These are phyloP conservation scores for Leptarthrus brevirostris DNA, from an alignment of 2,888 invertebrate species.

Conservation along the genomic window DNA sequence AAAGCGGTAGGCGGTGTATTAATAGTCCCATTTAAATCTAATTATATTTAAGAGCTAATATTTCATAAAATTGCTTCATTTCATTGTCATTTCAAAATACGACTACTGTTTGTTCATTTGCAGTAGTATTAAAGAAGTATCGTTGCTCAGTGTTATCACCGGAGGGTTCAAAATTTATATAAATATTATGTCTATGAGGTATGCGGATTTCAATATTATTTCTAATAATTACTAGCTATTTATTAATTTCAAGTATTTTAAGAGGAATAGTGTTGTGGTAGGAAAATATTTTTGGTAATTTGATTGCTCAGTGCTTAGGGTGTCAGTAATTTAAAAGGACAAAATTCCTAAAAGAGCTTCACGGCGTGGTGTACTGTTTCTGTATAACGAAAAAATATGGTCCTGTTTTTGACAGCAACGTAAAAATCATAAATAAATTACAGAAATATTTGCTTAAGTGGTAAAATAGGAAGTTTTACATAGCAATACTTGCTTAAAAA, in stretches of 20 bases:
- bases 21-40: conserved; percentile 68
- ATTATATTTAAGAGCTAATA: conserved; percentile 49
- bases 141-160: conserved; percentile 29
- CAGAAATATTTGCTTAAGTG: conserved; percentile 18
- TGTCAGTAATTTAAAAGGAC: conserved; percentile 8
- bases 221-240: conserved; percentile 37
- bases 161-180: conserved; percentile 50
- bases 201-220: conserved; percentile 16
- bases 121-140: conserved; percentile 61
- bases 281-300: conserved; percentile 14
- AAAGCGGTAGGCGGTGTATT: conserved; percentile 56
- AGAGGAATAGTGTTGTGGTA: conserved; percentile 13
- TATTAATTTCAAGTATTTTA: conserved; percentile 22
- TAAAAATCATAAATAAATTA: conserved; percentile 15
- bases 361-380: conserved; percentile 21
- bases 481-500: conserved; percentile 36
- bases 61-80: conserved; percentile 40
- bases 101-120: conserved; percentile 67
- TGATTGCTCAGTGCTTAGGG: conserved; percentile 19
- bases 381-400: conserved; percentile 2
- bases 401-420: conserved; percentile 19
- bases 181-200: conserved; percentile 38
- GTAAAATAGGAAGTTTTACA: conserved; percentile 13
- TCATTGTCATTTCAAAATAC: conserved; percentile 56
- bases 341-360: conserved; percentile 10